Percentiles rank a stretch among this genome's conserved stretches.
Conservation (phyloP, 2,888 invertebrate genomes). For the Plagodis pulveraria region DNA sequence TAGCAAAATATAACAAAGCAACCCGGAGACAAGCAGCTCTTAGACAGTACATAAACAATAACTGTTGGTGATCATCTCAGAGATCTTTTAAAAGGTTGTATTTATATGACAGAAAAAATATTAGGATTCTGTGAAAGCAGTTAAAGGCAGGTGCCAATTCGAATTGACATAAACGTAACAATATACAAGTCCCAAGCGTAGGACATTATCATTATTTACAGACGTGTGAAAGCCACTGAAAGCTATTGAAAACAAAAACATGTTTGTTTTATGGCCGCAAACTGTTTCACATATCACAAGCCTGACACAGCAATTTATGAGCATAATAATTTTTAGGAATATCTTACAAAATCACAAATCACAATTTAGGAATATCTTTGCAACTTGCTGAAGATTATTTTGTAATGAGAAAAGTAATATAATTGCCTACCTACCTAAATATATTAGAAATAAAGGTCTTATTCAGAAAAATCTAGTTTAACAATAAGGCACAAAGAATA, state of each 20-base stretch:
- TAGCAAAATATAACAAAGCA: too few species aligned
- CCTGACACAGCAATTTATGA: constrained; percentile 46
- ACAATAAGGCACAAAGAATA: too few species aligned
- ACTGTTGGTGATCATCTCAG: too few species aligned
- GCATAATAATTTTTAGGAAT: background rate
- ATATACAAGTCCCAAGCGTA: constrained; percentile 7
- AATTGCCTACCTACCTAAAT: too few species aligned
- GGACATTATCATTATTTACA: constrained; percentile 16
- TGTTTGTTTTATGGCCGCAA: constrained; percentile 9
- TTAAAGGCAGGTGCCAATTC: background rate
- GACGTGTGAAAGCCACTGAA: constrained; percentile 8
- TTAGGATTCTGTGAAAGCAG: background rate
- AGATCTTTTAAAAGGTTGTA: background rate
- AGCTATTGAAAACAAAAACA: constrained; percentile 9
- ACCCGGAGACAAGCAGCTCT: too few species aligned
- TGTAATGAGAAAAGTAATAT: too few species aligned
- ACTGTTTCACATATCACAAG: background rate
- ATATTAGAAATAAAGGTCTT: too few species aligned
- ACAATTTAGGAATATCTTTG: too few species aligned
- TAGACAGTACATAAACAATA: too few species aligned
- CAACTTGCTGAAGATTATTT: too few species aligned
- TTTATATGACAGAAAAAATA: background rate
- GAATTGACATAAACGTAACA: background rate
- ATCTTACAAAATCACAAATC: background rate
- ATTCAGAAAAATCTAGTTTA: too few species aligned